Evolutionary conservation across 2,888 invertebrate genomes (phyloP), one percentile per base, ranked within the genome.

Genomic region (Chrysolina haemoptera): DNA sequence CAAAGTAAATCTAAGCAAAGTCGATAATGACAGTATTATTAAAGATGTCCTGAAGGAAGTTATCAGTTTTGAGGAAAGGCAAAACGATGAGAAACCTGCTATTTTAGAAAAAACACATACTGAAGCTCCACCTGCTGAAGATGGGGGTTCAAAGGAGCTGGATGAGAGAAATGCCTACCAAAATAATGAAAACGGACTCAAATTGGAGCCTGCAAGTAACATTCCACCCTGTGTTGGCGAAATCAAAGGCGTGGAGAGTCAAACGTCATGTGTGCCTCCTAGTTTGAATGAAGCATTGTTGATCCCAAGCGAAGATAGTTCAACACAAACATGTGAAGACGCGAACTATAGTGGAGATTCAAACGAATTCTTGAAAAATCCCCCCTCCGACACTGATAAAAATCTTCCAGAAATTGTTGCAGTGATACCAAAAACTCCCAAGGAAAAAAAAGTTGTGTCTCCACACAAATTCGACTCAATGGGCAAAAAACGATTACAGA

Each of bases 321-420:
- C 43, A 43, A 14, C 2, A 12, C 43, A 1, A 43, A 12, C 43
- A 12, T 43, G 12, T 43, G 18, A 20, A 20, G 18, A 53, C 3
- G 11, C 4, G 10, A 18, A 0, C 12, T 5, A 11, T 4, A 12
- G 5, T 0, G 53, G 12, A 20, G 5, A 12, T 5, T 20, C 0
- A 20, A 12, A 10, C 14, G 4, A 10, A 0, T 22, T 20, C 11
- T 16, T 8, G 8, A 3, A 53, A 18, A 53, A 0, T 53, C 2
- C 11, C 6, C 18, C 10, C 12, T 8, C 53, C 20, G 20, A 20
- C 10, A 14, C 11, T 16, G 79, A 81, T 27, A 71, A 73, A 3
- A 80, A 83, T 68, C 80, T 82, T 41, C 85, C 85, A 8, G 82
- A 83, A 81, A 72, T 86, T n/a, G 82, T 86, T 4, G 85, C 80